phyloP scores from a whole-genome alignment of 1,140 invertebrate species.

The Agraylea sexmaculata region DNA sequence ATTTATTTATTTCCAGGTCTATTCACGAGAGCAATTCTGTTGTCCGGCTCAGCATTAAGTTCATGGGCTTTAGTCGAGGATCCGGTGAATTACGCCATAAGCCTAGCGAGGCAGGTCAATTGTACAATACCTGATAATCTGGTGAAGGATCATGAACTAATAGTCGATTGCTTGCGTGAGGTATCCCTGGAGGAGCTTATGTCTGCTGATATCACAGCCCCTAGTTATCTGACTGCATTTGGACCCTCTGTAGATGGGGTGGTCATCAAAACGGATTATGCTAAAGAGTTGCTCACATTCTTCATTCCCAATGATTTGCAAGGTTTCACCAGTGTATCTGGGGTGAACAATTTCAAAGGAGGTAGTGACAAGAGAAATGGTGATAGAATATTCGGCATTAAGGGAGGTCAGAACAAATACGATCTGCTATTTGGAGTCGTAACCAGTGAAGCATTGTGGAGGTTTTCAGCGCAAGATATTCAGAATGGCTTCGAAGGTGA shows the following conservation, averaged over 20 bases:
- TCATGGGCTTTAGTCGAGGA: slow-evolving; percentile 90
- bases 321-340: slow-evolving; percentile 40
- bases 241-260: slow-evolving; percentile 79
- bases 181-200: slow-evolving; percentile 66
- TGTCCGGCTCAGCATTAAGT: slow-evolving; percentile 86
- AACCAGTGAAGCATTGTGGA: slow-evolving; percentile 71
- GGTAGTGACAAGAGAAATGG: slow-evolving; percentile 47
- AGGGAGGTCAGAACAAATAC: slow-evolving; percentile 48
- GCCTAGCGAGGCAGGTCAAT: slow-evolving; percentile 74
- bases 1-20: slow-evolving; percentile 45
- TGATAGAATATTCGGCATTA: slow-evolving; percentile 37
- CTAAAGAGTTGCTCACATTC: slow-evolving; percentile 58
- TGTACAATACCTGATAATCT: slow-evolving; percentile 72
- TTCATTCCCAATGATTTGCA: slow-evolving; percentile 48
- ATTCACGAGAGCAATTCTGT: slow-evolving; percentile 80
- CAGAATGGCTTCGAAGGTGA: slow-evolving; percentile 81
- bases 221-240: slow-evolving; percentile 74
- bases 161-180: slow-evolving; percentile 70
- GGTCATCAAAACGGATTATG: slow-evolving; percentile 69
- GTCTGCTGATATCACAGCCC: slow-evolving; percentile 63
- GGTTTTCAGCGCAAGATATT: slow-evolving; percentile 72
- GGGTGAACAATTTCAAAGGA: slow-evolving; percentile 40
- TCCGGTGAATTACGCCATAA: slow-evolving; percentile 72
- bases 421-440: slow-evolving; percentile 76
- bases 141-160: slow-evolving; percentile 62